Evolutionary conservation across 1,140 invertebrate genomes (phyloP).

Genomic region (Zaprionus ghesquierei): DNA sequence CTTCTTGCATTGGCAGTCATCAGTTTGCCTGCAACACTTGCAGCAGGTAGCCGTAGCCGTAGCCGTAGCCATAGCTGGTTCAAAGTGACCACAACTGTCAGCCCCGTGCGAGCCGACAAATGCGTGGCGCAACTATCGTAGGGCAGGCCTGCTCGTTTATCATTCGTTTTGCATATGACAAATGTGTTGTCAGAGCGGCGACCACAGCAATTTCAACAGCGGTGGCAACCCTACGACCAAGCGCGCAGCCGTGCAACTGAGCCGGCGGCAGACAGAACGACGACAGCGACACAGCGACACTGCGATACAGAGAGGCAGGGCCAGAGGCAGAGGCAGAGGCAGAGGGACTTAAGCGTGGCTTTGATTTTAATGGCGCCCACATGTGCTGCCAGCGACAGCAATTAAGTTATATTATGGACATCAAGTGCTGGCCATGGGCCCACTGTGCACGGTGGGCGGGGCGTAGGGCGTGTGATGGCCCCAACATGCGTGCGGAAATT

Average conservation of each 20-base stretch:
- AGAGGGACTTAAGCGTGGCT: conserved; percentile 23
- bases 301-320: no score
- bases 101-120: conserved; percentile 12
- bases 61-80: neutral
- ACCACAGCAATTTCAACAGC: conserved; percentile 17
- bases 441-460: neutral
- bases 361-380: conserved; percentile 53
- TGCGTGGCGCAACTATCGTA: conserved; percentile 14
- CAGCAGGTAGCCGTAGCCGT: neutral
- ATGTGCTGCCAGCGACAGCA: conserved; percentile 49
- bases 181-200: conserved; percentile 12
- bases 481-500: neutral
- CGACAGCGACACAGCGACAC: neutral
- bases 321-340: neutral
- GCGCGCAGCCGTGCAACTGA: neutral
- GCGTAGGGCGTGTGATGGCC: neutral
- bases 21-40: neutral
- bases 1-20: neutral
- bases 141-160: conserved; percentile 17
- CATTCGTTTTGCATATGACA: conserved; percentile 35
- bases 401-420: conserved; percentile 54
- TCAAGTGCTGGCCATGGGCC: conserved; percentile 18
- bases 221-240: neutral
- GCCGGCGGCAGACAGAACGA: neutral
- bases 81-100: conserved; percentile 18